These are phyloP conservation scores for Danaus melanippus DNA, from an alignment of 1,140 invertebrate species.

Conservation along the genomic window DNA sequence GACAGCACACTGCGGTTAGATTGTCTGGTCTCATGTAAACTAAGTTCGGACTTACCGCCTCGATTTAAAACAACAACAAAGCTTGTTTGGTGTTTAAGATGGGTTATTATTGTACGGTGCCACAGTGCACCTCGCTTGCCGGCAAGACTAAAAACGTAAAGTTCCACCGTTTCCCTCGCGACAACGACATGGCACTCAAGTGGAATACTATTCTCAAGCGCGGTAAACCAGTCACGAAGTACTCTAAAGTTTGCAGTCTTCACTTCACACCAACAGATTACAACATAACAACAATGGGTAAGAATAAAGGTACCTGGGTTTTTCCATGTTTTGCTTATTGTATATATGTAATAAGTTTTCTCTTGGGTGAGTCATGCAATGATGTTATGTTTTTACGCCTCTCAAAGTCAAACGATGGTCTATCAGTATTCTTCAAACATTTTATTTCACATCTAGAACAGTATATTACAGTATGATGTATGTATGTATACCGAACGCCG, in stretches of 20 bases:
- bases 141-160: conserved; percentile 69
- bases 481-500: conserved; percentile 20
- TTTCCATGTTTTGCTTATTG: conserved; percentile 45
- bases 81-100: conserved; percentile 37
- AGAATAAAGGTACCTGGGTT: conserved; percentile 66
- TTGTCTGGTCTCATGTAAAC: conserved; percentile 25
- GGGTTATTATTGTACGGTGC: conserved; percentile 69
- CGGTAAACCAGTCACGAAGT: conserved; percentile 58
- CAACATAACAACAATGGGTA: conserved; percentile 68
- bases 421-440: conserved; percentile 7
- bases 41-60: conserved; percentile 16
- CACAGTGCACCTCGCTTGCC: conserved; percentile 66
- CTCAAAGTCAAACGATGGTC: conserved; percentile 14
- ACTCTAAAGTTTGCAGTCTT: conserved; percentile 66
- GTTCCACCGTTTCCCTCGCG: conserved; percentile 62
- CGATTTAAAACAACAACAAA: conserved; percentile 40
- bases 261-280: conserved; percentile 65
- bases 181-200: conserved; percentile 50
- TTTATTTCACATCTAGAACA: conserved; percentile 8
- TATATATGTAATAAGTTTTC: conserved; percentile 27
- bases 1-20: conserved; percentile 15
- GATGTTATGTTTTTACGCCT: conserved; percentile 28
- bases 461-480: conserved; percentile 16
- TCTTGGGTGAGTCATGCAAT: conserved; percentile 36
- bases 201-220: conserved; percentile 62